Evolutionary conservation across 2,113 vertebrate genomes (phyloP).

Genomic region (Campylomormyrus tamandua): DNA sequence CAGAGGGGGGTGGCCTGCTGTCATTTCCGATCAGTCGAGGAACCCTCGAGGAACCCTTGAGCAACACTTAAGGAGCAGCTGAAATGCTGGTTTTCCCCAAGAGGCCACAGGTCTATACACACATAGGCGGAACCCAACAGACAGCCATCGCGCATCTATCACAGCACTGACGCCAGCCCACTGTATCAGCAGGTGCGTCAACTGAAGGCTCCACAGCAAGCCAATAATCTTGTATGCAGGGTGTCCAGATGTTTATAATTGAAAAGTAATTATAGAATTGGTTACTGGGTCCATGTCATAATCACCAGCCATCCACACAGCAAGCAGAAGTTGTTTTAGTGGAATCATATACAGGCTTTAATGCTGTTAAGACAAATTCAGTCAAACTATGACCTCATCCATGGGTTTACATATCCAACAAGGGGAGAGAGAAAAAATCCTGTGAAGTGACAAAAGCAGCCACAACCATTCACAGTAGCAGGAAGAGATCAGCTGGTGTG

Average conservation of each 20-base stretch:
- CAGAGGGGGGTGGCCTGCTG: not conserved
- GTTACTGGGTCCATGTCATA: not conserved
- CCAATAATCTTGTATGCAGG: not conserved
- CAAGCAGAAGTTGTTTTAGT: not conserved
- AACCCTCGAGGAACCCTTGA: not conserved
- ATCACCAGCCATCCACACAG: not conserved
- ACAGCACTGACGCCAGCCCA: not conserved
- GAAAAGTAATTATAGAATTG: not conserved
- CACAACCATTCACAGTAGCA: not conserved
- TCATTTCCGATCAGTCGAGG: not conserved
- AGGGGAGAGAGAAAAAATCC: not conserved
- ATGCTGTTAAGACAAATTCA: not conserved
- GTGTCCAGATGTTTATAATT: not conserved
- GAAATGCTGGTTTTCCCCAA: not conserved
- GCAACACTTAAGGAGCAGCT: not conserved
- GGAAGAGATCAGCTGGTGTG: not conserved
- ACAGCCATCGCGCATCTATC: not conserved
- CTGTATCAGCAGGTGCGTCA: not conserved
- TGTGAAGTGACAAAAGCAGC: not conserved
- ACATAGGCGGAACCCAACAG: not conserved
- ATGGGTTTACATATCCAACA: not conserved
- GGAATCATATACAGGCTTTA: not conserved
- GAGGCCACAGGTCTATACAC: not conserved
- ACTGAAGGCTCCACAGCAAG: not conserved
- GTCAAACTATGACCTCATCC: not conserved